Conservation (phyloP, 2,888 invertebrate genomes). For the Chelonus formosanus region DNA sequence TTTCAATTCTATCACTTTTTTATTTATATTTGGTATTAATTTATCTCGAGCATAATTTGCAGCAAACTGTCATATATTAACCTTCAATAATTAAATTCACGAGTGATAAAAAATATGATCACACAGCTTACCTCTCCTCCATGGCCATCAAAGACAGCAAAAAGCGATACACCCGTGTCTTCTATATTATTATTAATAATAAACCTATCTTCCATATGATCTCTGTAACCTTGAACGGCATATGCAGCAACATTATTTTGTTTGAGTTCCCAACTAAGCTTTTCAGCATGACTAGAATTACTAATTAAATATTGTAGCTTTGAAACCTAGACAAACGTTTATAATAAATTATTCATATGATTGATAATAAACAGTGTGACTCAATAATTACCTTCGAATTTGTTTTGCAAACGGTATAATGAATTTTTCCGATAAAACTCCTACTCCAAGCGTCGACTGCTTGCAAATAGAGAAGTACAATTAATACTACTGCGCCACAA, state of each 20-base stretch:
- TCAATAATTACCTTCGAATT: conserved; percentile 65
- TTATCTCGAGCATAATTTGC: conserved; percentile 92
- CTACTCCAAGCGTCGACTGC: conserved; percentile 85
- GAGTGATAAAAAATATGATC: not conserved
- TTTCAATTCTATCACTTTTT: conserved; percentile 79
- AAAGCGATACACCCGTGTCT: conserved; percentile 85
- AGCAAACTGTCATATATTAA: conserved; percentile 72
- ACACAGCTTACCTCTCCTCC: conserved; percentile 78
- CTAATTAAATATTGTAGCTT: conserved; percentile 59
- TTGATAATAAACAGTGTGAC: conserved; percentile 1
- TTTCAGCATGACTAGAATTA: conserved; percentile 62
- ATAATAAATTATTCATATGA: too few relatives aligned
- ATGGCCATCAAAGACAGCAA: conserved; percentile 95
- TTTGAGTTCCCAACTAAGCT: conserved; percentile 79
- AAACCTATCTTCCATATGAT: conserved; percentile 95
- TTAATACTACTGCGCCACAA: conserved; percentile 75
- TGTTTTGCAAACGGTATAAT: conserved; percentile 73
- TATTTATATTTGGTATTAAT: conserved; percentile 80
- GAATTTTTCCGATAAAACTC: conserved; percentile 75
- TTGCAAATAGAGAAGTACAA: conserved; percentile 83
- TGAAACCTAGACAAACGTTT: conserved; percentile 45
- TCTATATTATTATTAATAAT: conserved; percentile 87
- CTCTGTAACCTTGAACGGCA: conserved; percentile 88
- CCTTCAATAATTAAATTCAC: too few relatives aligned
- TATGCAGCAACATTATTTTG: conserved; percentile 83